These are phyloP conservation scores for Tanypteryx hageni DNA, from an alignment of 2,888 invertebrate genomes.

Conservation along the genomic window DNA sequence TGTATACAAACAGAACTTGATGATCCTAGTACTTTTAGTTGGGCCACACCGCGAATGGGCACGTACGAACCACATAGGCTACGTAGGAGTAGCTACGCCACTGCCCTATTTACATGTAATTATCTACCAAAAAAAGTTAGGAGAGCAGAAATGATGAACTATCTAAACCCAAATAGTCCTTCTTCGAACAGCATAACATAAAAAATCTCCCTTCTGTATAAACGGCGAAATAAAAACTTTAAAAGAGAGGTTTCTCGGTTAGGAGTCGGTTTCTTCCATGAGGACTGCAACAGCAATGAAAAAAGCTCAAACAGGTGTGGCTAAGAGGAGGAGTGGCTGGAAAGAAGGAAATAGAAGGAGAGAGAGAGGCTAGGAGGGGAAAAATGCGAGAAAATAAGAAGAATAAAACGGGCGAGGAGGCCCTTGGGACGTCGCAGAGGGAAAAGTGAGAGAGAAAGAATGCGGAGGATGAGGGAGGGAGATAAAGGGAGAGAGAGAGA, in stretches of 20 bases:
- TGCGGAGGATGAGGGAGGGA: not conserved
- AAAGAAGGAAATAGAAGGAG: not conserved
- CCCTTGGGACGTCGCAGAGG: not conserved
- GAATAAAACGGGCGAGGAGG: not conserved
- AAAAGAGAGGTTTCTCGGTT: not conserved
- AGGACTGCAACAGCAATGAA: not conserved
- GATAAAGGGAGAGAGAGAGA: not conserved
- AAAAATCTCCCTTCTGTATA: no score
- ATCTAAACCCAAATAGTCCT: no score
- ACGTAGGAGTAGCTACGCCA: no score
- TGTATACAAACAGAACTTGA: no score
- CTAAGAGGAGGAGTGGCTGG: not conserved
- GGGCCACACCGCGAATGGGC: no score
- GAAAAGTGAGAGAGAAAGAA: not conserved
- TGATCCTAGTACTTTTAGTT: no score
- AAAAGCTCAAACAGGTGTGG: slow-evolving; percentile 42
- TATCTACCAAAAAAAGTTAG: no score
- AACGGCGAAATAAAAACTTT: not conserved
- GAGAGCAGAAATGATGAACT: no score
- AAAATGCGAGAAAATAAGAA: slow-evolving; percentile 24
- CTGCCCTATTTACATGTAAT: no score
- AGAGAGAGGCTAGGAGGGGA: not conserved
- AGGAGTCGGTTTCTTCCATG: not conserved
- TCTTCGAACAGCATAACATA: no score
- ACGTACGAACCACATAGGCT: no score